Evolutionary conservation across 1,140 invertebrate genomes (phyloP).

Genomic region (Hormaphis cornu): DNA sequence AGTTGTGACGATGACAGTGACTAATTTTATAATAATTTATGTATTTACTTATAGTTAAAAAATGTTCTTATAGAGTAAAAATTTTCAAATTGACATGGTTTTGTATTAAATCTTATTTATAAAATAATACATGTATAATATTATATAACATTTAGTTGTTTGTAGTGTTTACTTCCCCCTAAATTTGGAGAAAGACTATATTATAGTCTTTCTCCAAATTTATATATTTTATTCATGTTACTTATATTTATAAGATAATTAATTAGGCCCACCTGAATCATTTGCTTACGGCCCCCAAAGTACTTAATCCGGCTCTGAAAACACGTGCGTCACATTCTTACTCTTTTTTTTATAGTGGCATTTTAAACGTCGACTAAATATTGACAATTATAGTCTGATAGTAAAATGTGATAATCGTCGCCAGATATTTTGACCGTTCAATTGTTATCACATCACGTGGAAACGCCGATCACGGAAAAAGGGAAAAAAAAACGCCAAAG

Average conservation of each 20-base stretch:
- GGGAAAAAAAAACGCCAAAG: no score
- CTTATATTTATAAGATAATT: neutral
- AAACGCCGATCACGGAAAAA: no score
- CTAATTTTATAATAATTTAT: neutral
- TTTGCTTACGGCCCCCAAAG: neutral
- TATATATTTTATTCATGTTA: neutral
- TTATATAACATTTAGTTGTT: no score
- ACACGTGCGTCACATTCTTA: no score
- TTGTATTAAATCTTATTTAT: neutral
- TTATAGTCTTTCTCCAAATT: neutral
- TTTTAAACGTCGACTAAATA: no score
- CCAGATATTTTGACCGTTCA: no score
- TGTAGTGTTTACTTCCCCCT: no score
- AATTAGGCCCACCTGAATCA: neutral
- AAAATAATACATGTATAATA: neutral
- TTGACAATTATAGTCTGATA: no score
- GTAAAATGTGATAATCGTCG: no score
- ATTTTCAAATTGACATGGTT: neutral
- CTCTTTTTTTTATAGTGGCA: no score
- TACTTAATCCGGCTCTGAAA: neutral
- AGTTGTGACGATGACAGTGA: neutral
- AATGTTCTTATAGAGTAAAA: neutral
- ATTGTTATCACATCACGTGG: no score
- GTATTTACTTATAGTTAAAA: neutral
- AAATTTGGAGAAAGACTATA: no score